These are phyloP conservation scores for Hiodon alosoides DNA, from an alignment of 2,113 vertebrate genomes.

Conservation along the genomic window DNA sequence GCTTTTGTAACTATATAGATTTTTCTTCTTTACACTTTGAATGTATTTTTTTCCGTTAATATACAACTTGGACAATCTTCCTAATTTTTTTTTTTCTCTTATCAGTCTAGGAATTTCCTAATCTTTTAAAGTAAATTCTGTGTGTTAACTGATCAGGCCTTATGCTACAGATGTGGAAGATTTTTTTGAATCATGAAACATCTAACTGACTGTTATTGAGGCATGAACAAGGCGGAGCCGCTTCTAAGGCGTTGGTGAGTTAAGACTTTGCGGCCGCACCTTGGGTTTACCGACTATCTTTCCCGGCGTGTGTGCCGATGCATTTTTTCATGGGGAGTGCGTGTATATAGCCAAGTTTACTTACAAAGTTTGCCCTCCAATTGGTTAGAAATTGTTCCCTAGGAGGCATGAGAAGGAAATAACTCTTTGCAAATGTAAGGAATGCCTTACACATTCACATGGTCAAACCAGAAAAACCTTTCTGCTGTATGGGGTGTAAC, in stretches of 20 bases:
- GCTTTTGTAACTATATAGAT: too few species aligned
- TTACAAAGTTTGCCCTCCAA: conserved; percentile 34
- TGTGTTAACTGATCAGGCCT: too few species aligned
- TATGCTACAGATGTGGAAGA: too few species aligned
- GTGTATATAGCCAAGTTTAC: conserved; percentile 28
- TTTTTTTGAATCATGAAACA: too few species aligned
- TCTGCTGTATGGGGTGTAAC: not conserved
- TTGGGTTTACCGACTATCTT: conserved; percentile 19
- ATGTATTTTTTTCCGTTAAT: too few species aligned
- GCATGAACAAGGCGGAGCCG: not conserved
- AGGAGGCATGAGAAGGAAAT: conserved; percentile 27
- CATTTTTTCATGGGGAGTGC: conserved; percentile 30
- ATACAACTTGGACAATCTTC: too few species aligned
- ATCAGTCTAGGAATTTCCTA: too few species aligned
- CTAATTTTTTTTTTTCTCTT: too few species aligned
- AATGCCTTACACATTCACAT: conserved; percentile 11
- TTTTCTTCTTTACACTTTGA: too few species aligned
- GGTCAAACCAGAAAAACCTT: conserved; percentile 3
- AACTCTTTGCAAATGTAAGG: conserved; percentile 22
- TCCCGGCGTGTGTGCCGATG: conserved; percentile 21
- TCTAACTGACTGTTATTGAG: not conserved
- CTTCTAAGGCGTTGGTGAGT: conserved; percentile 37
- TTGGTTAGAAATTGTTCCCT: conserved; percentile 23
- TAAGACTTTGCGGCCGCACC: conserved; percentile 37
- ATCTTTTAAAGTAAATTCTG: too few species aligned